Percentiles rank a stretch among this genome's conserved stretches.
phyloP scores from a whole-genome alignment of 1,140 invertebrate genomes.

The Drosophila rhopaloa region DNA sequence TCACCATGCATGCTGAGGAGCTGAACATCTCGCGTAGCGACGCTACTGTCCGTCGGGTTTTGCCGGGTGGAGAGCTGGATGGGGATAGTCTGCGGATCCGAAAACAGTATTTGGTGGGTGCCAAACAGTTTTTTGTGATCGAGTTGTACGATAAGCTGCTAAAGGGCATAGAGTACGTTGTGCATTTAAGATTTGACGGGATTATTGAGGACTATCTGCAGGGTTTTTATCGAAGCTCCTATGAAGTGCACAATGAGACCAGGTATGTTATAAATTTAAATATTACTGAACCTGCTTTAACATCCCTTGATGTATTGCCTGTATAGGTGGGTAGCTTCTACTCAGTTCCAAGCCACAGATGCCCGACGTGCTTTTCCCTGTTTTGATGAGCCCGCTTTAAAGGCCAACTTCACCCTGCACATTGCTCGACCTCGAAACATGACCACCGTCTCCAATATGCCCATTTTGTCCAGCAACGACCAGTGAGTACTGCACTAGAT shows the following conservation, averaged over 20 bases:
- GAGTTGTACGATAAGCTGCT: slow-evolving; percentile 86
- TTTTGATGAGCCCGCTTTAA: slow-evolving; percentile 97
- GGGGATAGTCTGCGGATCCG: slow-evolving; percentile 73
- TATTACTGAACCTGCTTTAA: no score
- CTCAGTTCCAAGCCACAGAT: slow-evolving; percentile 96
- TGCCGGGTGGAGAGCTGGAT: slow-evolving; percentile 31
- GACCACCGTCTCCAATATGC: slow-evolving; percentile 92
- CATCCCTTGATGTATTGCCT: slow-evolving; percentile 2
- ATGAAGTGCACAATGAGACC: slow-evolving; percentile 88
- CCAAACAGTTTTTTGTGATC: slow-evolving; percentile 91
- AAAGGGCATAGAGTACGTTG: slow-evolving; percentile 87
- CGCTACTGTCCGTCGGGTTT: slow-evolving; percentile 84
- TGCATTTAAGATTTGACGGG: slow-evolving; percentile 90
- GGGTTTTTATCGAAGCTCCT: slow-evolving; percentile 95
- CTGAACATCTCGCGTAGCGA: slow-evolving; percentile 87
- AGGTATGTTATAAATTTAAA: slow-evolving; percentile 86
- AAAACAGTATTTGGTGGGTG: slow-evolving; percentile 86
- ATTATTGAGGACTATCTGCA: slow-evolving; percentile 90
- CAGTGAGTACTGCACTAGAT: slow-evolving; percentile 57
- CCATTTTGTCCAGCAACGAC: slow-evolving; percentile 68
- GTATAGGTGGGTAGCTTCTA: slow-evolving; percentile 91
- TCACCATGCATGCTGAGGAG: slow-evolving; percentile 91
- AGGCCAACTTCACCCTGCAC: slow-evolving; percentile 93
- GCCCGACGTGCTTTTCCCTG: slow-evolving; percentile 96
- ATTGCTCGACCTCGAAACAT: slow-evolving; percentile 90